Evolutionary conservation across 2,113 vertebrate genomes (phyloP).

Genomic region (Peromyscus leucopus): DNA sequence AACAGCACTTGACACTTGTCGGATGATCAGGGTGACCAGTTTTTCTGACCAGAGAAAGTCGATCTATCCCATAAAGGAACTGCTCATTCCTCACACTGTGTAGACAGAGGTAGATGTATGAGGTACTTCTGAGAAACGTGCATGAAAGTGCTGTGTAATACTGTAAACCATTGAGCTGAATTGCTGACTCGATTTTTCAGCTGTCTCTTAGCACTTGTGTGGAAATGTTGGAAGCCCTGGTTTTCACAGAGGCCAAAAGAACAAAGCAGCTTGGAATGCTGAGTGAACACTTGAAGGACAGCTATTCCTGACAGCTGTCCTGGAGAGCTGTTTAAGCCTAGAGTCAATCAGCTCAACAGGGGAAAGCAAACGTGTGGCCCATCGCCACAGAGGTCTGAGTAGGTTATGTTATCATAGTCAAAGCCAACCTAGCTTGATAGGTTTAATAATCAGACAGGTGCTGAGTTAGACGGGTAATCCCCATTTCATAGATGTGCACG

Average conservation of each 20-base stretch:
- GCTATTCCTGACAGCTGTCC: slow-evolving; percentile 61
- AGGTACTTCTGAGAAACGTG: neutral
- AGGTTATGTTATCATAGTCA: neutral
- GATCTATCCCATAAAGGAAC: neutral
- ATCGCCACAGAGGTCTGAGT: neutral
- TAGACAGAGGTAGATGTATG: neutral
- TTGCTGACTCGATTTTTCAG: neutral
- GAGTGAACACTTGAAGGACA: slow-evolving; percentile 38
- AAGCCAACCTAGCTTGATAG: neutral
- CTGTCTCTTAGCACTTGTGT: neutral
- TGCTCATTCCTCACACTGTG: neutral
- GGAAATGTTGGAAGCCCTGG: neutral
- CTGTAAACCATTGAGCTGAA: neutral
- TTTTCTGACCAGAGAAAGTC: neutral
- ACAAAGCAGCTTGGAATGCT: neutral
- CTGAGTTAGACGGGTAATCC: neutral
- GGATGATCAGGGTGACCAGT: neutral
- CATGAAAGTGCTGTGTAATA: neutral
- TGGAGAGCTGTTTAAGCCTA: neutral
- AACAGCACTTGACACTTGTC: neutral
- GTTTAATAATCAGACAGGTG: slow-evolving; percentile 42
- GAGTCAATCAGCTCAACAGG: neutral
- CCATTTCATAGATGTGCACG: neutral
- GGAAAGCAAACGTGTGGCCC: neutral
- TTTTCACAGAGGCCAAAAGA: neutral